Evolutionary conservation across 2,797 vertebrate genomes (phyloP), one percentile per base, ranked within the genome.

Genomic region (Neosalanx taihuensis): DNA sequence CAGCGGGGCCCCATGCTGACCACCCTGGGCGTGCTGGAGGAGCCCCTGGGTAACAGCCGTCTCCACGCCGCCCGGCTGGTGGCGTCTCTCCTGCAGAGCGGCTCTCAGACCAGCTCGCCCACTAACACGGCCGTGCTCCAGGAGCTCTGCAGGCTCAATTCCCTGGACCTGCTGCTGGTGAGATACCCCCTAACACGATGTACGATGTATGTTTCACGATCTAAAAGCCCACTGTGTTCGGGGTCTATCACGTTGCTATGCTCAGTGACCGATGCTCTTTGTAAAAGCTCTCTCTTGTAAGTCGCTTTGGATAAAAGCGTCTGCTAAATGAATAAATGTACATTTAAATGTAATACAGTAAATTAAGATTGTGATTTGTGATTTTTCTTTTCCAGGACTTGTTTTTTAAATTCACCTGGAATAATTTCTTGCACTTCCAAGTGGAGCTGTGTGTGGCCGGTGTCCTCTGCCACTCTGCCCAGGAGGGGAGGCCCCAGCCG

Each of bases 401-500:
- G 81, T 99, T 98, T 90, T 99, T 99, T 86, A 97, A 97, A 84
- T 99, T 98, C 83, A 96, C 93, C 3, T 99, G 98, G 98, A 99
- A 99, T 91, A 99, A 99, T 85, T 99, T 99, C 81, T 85, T 99
- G 87, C 98, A 99, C 86, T 95, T 96, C 85, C 97, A 99, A 95
- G 97, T 99, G 90, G 97, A 99, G 80, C 90, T 98, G 70, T 98
- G 96, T 76, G 91, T 99, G 77, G 95, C 94, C 1, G 95, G 95
- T 69, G 96, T 99, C 66, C 90, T 99, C 62, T 94, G 96, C 2
- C 96, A 95, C 59, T 93, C 95, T 4, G 85, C 89, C 68, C 92
- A 92, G 12, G 91, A 93, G 79, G 91, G 90, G 86, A 89, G 88
- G 69, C 88, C 89, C 78, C 87, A 89, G 75, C 83, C 92, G 72